Percentiles rank a stretch among this genome's conserved stretches.
Evolutionary conservation across 2,888 invertebrate genomes (phyloP).

Genomic region (Caenorhabditis parvicauda): DNA sequence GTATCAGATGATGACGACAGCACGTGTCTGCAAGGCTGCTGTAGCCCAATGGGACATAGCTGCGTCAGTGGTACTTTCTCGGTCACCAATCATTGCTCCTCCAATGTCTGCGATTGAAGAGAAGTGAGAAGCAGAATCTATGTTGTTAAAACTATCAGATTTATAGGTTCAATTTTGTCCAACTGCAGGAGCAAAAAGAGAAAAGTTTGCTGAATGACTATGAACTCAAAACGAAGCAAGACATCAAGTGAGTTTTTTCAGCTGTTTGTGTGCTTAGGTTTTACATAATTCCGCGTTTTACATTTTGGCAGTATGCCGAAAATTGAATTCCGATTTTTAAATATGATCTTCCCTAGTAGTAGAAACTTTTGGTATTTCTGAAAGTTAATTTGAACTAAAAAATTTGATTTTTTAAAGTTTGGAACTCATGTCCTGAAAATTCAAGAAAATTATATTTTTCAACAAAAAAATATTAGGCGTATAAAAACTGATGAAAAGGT

Average conservation of each 20-base stretch:
- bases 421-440: background rate
- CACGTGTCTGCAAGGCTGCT: background rate
- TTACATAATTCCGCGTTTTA: too few species aligned
- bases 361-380: too few species aligned
- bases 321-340: too few species aligned
- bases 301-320: too few species aligned
- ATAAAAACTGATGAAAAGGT: background rate
- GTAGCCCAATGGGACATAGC: slow-evolving; percentile 46
- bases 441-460: too few species aligned
- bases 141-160: background rate
- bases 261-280: too few species aligned
- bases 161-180: slow-evolving; percentile 21
- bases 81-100: slow-evolving; percentile 51
- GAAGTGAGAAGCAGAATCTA: slow-evolving; percentile 5
- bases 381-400: too few species aligned
- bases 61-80: slow-evolving; percentile 46
- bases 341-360: too few species aligned
- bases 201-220: slow-evolving; percentile 49
- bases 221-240: slow-evolving; percentile 53
- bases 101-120: slow-evolving; percentile 47
- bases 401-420: background rate
- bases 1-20: too few species aligned
- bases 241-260: slow-evolving; percentile 42
- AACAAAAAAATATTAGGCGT: too few species aligned
- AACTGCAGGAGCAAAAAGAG: slow-evolving; percentile 38